Base-by-base conservation (phyloP, 2,113 vertebrate species). In the Tachycineta bicolor region DNA sequence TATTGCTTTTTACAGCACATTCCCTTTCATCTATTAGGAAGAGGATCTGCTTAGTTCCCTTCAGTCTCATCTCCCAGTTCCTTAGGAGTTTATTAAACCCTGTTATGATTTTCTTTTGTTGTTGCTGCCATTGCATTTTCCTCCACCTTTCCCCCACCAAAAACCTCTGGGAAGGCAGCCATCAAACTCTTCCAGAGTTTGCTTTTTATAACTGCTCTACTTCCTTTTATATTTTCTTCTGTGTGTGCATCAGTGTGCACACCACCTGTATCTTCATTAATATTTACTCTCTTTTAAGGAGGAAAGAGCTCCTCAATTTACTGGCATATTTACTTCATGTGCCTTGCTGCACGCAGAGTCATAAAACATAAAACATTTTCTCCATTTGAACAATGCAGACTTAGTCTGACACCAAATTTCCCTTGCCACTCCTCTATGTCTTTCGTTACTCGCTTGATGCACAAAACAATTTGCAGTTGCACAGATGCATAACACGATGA, bases 201-300 rank as follows among this genome's bases (percentile, higher is more conserved):
- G n/a, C 91, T 95, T 97, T 98, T 97, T 88, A 83, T 97, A 97
- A 96, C 92, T 96, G 95, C 77, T 98, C 96, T 97, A 88, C 90
- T 97, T 97, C 87, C 55, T 96, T 86, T 77, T 86, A 18, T 84
- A 74, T 92, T 95, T 93, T 92, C 83, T 53, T 92, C 17, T 52
- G 4, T 28, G 23, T 50, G 34, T 21, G 20, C n/a, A 3, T 62
- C 33, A 70, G 44, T 55, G 37, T 0, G 2, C 3, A 1, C 6
- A 5, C 92, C 49, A 94, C 82, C 73, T 87, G 88, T 96, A 68
- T 9, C 90, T 96, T 95, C 89, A 97, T 94, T 96, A 95, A 89
- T 93, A 93, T 96, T 97, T 97, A 95, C 84, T 56, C 37, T 52
- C 87, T 91, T 69, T 90, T 93, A 94, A 96, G 88, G 11, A 94